Percentiles rank a stretch among this genome's conserved stretches.
These are phyloP conservation scores for Prunella himalayana DNA, from an alignment of 2,113 vertebrate species.

Conservation along the genomic window DNA sequence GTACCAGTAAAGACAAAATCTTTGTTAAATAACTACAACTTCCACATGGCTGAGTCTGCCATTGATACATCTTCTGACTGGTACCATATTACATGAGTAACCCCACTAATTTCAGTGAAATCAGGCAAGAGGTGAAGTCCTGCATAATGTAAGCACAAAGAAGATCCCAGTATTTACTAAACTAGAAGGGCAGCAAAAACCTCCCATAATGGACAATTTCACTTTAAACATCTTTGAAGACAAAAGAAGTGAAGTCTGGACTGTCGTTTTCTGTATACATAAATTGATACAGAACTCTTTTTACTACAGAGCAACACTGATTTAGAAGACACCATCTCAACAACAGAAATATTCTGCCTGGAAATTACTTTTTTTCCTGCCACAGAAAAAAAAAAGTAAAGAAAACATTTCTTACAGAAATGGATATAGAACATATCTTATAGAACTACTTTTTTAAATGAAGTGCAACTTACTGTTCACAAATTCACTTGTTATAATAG, in stretches of 20 bases:
- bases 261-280: neutral
- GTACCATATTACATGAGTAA: neutral
- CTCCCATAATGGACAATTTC: neutral
- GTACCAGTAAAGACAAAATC: neutral
- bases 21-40: neutral
- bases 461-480: neutral
- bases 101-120: constrained; percentile 8
- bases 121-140: neutral
- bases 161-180: neutral
- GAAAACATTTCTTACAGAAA: neutral
- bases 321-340: neutral
- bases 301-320: neutral
- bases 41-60: neutral
- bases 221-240: neutral
- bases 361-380: neutral
- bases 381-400: neutral
- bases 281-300: neutral
- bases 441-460: neutral
- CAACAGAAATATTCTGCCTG: neutral
- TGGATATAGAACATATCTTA: neutral
- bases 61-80: neutral
- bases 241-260: neutral
- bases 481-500: neutral
- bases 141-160: neutral
- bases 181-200: neutral